These are phyloP conservation scores for Temnopleurus reevesii DNA, from an alignment of 53 echinoderm and acorn worm genomes.

Conservation along the genomic window DNA sequence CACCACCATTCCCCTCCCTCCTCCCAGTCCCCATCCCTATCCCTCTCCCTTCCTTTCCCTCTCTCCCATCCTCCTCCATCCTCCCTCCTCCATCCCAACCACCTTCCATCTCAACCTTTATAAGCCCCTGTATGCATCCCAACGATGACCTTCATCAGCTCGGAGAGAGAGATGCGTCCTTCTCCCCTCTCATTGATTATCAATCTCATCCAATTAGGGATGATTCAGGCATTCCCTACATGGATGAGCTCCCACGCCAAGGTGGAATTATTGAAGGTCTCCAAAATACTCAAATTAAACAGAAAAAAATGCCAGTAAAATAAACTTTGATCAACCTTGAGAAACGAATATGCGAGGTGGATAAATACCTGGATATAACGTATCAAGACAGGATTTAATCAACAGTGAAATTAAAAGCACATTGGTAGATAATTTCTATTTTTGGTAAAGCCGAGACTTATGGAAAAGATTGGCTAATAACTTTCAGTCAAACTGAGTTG, in stretches of 20 bases:
- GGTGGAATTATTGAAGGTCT: background rate
- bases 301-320: background rate
- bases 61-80: background rate
- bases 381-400: background rate
- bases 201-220: conserved; percentile 44
- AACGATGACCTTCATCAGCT: background rate
- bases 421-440: too few relatives aligned
- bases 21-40: background rate
- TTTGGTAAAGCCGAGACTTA: too few relatives aligned
- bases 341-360: background rate
- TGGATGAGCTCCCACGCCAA: conserved; percentile 2
- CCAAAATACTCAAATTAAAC: background rate
- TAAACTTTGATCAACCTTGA: background rate
- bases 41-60: background rate
- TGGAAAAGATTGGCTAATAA: too few relatives aligned
- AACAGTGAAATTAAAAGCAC: too few relatives aligned
- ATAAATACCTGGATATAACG: background rate
- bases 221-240: conserved; percentile 40
- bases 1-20: background rate
- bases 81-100: background rate
- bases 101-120: background rate
- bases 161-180: conserved; percentile 28
- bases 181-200: conserved; percentile 38
- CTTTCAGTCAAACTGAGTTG: too few relatives aligned
- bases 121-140: background rate